Evolutionary conservation across 1,140 invertebrate species (phyloP).

Genomic region (Drosophila chauvacae): DNA sequence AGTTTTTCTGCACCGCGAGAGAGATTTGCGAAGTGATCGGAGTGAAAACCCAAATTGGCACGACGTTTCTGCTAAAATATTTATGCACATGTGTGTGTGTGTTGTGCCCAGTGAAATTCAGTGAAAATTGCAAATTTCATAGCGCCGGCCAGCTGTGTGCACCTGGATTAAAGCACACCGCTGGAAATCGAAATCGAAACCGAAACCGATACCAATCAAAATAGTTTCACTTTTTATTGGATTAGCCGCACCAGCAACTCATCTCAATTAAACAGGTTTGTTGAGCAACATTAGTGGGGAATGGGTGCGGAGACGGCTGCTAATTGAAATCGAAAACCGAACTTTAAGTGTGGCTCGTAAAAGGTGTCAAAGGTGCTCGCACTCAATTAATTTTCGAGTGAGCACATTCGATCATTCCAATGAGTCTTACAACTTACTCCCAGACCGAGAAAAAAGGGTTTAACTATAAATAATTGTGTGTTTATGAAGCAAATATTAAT

Average conservation of each 20-base stretch:
- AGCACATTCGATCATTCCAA: conserved; percentile 2
- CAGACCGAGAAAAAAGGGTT: too few species aligned
- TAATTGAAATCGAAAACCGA: conserved; percentile 61
- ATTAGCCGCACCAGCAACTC: conserved; percentile 66
- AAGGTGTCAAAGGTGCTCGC: conserved; percentile 40
- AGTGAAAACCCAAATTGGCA: conserved; percentile 76
- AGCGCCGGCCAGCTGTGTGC: conserved; percentile 50
- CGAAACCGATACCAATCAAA: conserved; percentile 34
- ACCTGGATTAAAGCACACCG: conserved; percentile 77
- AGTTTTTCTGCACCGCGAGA: conserved; percentile 45
- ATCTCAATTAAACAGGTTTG: conserved; percentile 68
- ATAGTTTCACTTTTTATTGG: conserved; percentile 82
- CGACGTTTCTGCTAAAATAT: conserved; percentile 14
- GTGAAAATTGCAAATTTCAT: conserved; percentile 75
- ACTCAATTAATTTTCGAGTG: not conserved
- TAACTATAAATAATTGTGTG: not conserved
- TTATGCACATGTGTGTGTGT: not conserved
- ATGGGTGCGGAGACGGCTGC: conserved; percentile 15
- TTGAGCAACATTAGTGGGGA: conserved; percentile 49
- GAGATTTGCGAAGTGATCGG: conserved; percentile 54
- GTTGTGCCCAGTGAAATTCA: conserved; percentile 46
- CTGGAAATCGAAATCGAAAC: conserved; percentile 28
- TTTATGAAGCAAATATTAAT: not conserved
- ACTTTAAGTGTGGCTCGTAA: conserved; percentile 39
- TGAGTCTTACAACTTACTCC: not conserved